Percentiles rank a stretch among this genome's conserved stretches.
phyloP scores from a whole-genome alignment of 2,888 invertebrate genomes.

The Microplitis manilae region DNA sequence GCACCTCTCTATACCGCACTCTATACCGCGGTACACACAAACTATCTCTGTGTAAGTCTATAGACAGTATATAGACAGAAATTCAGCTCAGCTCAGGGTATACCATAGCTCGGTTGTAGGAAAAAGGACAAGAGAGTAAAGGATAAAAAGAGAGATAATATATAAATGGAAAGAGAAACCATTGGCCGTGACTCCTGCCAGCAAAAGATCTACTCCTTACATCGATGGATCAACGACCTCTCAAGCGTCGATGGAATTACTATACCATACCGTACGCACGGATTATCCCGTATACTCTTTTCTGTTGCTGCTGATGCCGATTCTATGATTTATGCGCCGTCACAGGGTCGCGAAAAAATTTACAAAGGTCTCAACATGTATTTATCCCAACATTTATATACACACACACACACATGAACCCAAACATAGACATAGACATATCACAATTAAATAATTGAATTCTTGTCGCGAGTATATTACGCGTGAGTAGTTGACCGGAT shows the following conservation, averaged over 20 bases:
- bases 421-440: too few relatives aligned
- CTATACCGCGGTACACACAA: too few relatives aligned
- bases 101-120: neutral
- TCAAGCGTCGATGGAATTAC: slow-evolving; percentile 47
- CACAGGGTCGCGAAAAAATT: slow-evolving; percentile 30
- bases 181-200: slow-evolving; percentile 40
- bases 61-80: neutral
- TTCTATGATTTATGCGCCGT: slow-evolving; percentile 39
- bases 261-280: slow-evolving; percentile 40
- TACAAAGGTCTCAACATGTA: slow-evolving; percentile 16
- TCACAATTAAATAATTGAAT: too few relatives aligned
- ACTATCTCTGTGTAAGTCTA: neutral
- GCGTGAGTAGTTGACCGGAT: slow-evolving; percentile 23
- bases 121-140: slow-evolving; percentile 29
- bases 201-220: slow-evolving; percentile 57
- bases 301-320: slow-evolving; percentile 17
- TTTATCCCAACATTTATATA: slow-evolving; percentile 6
- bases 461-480: too few relatives aligned
- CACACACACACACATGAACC: neutral
- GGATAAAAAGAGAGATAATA: slow-evolving; percentile 32
- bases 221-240: slow-evolving; percentile 66
- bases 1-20: neutral
- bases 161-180: neutral
- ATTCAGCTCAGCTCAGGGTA: too few relatives aligned
- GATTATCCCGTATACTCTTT: slow-evolving; percentile 46